Evolutionary conservation across 1,140 invertebrate genomes (phyloP).

Genomic region (Trinorchestia longiramus): DNA sequence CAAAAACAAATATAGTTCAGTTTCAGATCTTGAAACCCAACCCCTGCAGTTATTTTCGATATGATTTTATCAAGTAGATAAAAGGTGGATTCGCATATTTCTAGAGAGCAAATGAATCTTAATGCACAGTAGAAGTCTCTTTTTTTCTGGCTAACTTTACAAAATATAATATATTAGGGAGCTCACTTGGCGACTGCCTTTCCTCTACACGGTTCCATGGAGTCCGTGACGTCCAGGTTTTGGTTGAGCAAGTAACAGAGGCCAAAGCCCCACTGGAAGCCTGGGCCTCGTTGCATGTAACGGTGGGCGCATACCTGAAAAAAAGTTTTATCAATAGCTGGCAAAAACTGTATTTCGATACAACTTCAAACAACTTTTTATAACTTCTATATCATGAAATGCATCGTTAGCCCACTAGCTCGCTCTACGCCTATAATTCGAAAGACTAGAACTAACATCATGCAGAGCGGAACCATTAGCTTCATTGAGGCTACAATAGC

Average conservation of each 20-base stretch:
- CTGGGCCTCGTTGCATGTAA: slow-evolving; percentile 78
- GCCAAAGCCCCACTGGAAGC: slow-evolving; percentile 85
- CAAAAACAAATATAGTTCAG: no score
- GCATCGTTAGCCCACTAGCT: no score
- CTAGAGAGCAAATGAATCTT: no score
- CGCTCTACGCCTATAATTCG: no score
- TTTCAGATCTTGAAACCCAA: no score
- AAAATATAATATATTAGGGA: neutral
- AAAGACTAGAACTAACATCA: no score
- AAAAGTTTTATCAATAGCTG: neutral
- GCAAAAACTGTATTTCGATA: neutral
- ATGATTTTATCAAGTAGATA: no score
- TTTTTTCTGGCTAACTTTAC: neutral
- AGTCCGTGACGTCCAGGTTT: slow-evolving; percentile 79
- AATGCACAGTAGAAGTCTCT: no score
- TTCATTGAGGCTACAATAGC: no score
- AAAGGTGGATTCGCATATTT: no score
- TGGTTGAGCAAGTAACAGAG: slow-evolving; percentile 88
- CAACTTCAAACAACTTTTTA: neutral
- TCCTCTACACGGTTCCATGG: slow-evolving; percentile 85
- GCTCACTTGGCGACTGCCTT: slow-evolving; percentile 79
- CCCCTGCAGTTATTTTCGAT: no score
- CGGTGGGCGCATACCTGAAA: slow-evolving; percentile 91
- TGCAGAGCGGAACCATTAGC: no score
- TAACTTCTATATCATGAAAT: neutral